These are phyloP conservation scores for Bradynema listronoti DNA, from an alignment of 1,140 invertebrate species.

Conservation along the genomic window DNA sequence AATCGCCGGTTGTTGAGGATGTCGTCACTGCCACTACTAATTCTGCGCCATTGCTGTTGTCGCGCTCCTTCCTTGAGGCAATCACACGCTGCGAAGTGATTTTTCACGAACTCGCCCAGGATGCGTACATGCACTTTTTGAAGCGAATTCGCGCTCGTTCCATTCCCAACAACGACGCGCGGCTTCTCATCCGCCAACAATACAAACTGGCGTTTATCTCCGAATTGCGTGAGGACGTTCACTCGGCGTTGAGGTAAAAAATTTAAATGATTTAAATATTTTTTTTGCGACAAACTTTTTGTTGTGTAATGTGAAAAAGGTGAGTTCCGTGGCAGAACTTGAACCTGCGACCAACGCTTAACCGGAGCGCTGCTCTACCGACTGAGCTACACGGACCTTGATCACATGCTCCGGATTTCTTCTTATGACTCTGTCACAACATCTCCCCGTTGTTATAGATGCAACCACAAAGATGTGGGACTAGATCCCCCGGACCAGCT, in stretches of 20 bases:
- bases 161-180: constrained; percentile 39
- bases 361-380: too few relatives aligned
- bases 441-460: too few relatives aligned
- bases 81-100: constrained; percentile 71
- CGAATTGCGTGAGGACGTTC: constrained; percentile 81
- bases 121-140: constrained; percentile 53
- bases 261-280: constrained; percentile 7
- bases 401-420: too few relatives aligned
- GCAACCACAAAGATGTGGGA: too few relatives aligned
- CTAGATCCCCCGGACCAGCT: too few relatives aligned
- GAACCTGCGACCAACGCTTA: too few relatives aligned
- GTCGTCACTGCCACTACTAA: too few relatives aligned
- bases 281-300: constrained; percentile 1
- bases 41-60: constrained; percentile 80
- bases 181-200: constrained; percentile 75
- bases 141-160: constrained; percentile 58
- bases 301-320: too few relatives aligned
- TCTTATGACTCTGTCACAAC: too few relatives aligned
- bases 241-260: constrained; percentile 76
- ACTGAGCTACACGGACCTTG: too few relatives aligned
- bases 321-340: too few relatives aligned
- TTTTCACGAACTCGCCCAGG: constrained; percentile 80
- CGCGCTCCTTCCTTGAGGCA: constrained; percentile 8
- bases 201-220: constrained; percentile 95
- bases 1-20: too few relatives aligned